Percentiles rank a stretch among this genome's conserved stretches.
These are phyloP conservation scores for Drosophila ercepeae DNA, from an alignment of 1,140 invertebrate species.

Conservation along the genomic window DNA sequence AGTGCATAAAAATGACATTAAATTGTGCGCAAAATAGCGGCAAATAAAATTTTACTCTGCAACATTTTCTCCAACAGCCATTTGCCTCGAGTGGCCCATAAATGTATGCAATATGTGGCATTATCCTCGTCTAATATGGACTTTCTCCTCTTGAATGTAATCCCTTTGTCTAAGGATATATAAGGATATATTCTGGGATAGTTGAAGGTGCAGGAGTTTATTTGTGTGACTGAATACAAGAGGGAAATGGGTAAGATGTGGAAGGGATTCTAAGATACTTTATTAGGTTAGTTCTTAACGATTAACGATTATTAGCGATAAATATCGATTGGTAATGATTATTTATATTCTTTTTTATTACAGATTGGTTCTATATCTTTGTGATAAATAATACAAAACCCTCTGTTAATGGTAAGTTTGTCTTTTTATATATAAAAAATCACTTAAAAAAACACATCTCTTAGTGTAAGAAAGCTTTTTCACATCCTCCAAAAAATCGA, in stretches of 20 bases:
- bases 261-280: no score
- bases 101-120: slow-evolving; percentile 66
- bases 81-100: slow-evolving; percentile 26
- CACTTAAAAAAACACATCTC: background rate
- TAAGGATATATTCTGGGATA: background rate
- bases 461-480: background rate
- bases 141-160: slow-evolving; percentile 10
- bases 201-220: background rate
- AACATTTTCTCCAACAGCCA: slow-evolving; percentile 9
- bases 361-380: no score
- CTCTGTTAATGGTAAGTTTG: background rate
- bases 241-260: no score
- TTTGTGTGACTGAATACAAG: no score
- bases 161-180: slow-evolving; percentile 4
- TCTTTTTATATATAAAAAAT: no score
- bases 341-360: no score
- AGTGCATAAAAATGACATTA: slow-evolving; percentile 76
- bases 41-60: slow-evolving; percentile 58
- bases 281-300: no score
- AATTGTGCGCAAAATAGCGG: slow-evolving; percentile 77
- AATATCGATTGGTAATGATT: no score
- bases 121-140: background rate
- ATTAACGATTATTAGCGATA: no score
- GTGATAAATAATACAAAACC: no score
- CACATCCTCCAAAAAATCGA: background rate